Evolutionary conservation across 2,888 invertebrate genomes (phyloP).

Genomic region (Uloborus plumipes): DNA sequence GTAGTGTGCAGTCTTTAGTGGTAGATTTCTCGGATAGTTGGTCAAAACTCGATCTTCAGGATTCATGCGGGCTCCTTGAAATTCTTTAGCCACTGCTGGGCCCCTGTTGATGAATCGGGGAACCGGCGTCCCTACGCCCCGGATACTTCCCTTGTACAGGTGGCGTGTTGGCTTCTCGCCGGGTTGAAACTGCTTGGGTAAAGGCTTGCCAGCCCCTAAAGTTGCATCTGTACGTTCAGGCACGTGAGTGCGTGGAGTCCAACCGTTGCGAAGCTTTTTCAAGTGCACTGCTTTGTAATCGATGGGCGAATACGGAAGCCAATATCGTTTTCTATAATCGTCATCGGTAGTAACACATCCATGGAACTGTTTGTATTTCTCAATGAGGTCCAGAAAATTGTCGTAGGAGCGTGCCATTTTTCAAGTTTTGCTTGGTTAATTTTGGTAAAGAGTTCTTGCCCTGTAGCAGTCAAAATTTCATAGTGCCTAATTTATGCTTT

Average conservation of each 20-base stretch:
- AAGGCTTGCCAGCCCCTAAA: conserved; percentile 6
- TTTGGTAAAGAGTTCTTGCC: not conserved
- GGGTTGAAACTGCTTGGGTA: not conserved
- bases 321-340: conserved; percentile 32
- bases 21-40: conserved; percentile 10
- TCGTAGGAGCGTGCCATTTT: conserved; percentile 23
- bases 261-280: conserved; percentile 4
- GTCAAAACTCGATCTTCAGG: not conserved
- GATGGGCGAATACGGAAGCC: conserved; percentile 16
- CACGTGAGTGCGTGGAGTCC: conserved; percentile 5
- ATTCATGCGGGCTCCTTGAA: conserved; percentile 26
- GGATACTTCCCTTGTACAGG: conserved; percentile 10
- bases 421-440: not conserved
- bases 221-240: not conserved
- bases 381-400: conserved; percentile 27
- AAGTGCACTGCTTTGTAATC: not conserved
- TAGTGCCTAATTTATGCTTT: no score
- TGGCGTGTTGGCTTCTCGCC: not conserved
- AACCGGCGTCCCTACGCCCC: not conserved
- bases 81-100: conserved; percentile 22
- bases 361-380: conserved; percentile 9
- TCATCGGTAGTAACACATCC: conserved; percentile 30
- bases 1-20: conserved; percentile 12
- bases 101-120: conserved; percentile 28
- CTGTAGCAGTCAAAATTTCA: no score